Percentiles rank a stretch among this genome's conserved stretches.
These are phyloP conservation scores for Diloba caeruleocephala DNA, from an alignment of 2,888 invertebrate species.

Conservation along the genomic window DNA sequence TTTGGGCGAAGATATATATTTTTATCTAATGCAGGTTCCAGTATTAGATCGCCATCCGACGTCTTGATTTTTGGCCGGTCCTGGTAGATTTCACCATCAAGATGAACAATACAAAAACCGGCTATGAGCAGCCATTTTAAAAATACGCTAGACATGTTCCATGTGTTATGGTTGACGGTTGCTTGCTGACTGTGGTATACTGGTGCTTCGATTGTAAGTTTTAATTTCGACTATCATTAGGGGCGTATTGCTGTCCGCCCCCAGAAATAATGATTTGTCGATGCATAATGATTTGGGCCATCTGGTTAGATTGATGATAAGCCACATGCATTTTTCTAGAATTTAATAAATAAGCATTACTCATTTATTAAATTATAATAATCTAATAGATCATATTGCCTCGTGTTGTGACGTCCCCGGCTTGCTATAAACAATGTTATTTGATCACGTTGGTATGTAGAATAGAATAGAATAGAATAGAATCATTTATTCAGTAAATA, in stretches of 20 bases:
- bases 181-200: constrained; percentile 37
- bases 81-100: constrained; percentile 89
- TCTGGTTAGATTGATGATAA: constrained; percentile 25
- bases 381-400: constrained; percentile 8
- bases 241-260: constrained; percentile 51
- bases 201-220: not conserved
- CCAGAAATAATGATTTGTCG: constrained; percentile 18
- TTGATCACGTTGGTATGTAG: too few species aligned
- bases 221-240: constrained; percentile 21
- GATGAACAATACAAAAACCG: constrained; percentile 57
- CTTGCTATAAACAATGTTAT: too few species aligned
- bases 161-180: constrained; percentile 47
- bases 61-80: constrained; percentile 88
- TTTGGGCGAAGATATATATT: constrained; percentile 93
- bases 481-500: too few species aligned
- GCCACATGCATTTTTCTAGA: constrained; percentile 7
- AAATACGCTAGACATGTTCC: constrained; percentile 68
- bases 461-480: too few species aligned
- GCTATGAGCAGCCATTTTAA: constrained; percentile 57
- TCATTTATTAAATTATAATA: too few species aligned
- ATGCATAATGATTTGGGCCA: constrained; percentile 26
- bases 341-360: not conserved
- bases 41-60: constrained; percentile 93
- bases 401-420: not conserved
- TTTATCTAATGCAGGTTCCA: constrained; percentile 93